A percentile compares a stretch with the other conserved stretches of the same genome.
Evolutionary conservation across 1,140 invertebrate genomes (phyloP).

Genomic region (Rhynchophorus ferrugineus): DNA sequence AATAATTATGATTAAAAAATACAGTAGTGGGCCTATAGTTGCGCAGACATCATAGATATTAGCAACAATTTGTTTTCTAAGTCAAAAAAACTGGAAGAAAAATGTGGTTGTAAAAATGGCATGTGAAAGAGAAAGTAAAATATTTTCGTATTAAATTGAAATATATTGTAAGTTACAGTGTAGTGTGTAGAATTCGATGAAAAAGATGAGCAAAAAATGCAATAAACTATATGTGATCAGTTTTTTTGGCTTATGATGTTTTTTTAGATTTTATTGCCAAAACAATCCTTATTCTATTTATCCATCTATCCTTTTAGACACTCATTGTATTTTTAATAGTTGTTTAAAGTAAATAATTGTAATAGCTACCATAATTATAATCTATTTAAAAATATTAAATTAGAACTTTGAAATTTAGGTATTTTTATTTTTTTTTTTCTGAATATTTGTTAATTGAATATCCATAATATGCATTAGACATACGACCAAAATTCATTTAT

Average conservation of each 20-base stretch:
- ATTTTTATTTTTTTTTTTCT: slow-evolving; percentile 19
- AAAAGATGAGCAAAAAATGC: slow-evolving; percentile 11
- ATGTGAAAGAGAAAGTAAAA: not conserved
- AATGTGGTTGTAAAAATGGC: not conserved
- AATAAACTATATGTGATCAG: not conserved
- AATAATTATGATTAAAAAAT: slow-evolving; percentile 27
- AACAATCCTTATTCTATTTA: slow-evolving; percentile 23
- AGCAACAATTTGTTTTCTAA: slow-evolving; percentile 21
- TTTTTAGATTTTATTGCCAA: slow-evolving; percentile 20
- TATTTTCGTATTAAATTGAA: not conserved
- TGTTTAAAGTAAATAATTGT: slow-evolving; percentile 11
- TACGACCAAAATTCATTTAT: no score
- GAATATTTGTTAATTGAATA: not conserved
- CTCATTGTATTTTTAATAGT: slow-evolving; percentile 29
- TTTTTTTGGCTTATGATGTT: slow-evolving; percentile 26
- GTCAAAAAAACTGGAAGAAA: slow-evolving; percentile 23
- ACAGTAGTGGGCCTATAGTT: slow-evolving; percentile 34
- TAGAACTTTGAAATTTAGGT: slow-evolving; percentile 26
- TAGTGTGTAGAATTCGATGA: slow-evolving; percentile 1
- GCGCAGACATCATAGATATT: slow-evolving; percentile 23
- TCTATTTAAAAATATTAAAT: slow-evolving; percentile 30
- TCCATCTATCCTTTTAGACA: slow-evolving; percentile 31
- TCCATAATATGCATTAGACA: not conserved
- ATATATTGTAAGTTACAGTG: slow-evolving; percentile 8
- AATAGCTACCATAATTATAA: slow-evolving; percentile 20